Evolutionary conservation across 2,888 invertebrate genomes (phyloP).

Genomic region (Noctua fimbriata): DNA sequence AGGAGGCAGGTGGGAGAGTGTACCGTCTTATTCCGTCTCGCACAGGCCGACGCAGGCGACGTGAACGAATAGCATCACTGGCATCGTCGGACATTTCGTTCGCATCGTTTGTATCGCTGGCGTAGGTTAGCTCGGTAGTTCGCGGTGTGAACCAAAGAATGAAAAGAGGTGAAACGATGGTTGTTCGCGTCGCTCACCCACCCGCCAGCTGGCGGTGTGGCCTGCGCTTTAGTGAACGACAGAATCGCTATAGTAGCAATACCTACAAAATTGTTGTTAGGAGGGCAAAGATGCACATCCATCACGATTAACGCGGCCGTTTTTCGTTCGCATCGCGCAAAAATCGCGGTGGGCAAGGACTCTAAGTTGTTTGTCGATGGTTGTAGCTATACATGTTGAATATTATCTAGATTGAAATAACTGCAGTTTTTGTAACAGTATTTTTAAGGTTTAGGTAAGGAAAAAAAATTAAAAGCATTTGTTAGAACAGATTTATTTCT

Average conservation of each 20-base stretch:
- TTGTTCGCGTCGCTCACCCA: too few species aligned
- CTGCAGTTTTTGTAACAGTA: background rate
- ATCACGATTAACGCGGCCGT: background rate
- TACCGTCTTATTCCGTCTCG: too few species aligned
- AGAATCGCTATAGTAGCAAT: background rate
- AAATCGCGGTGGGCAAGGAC: background rate
- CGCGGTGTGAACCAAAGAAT: too few species aligned
- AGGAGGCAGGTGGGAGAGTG: too few species aligned
- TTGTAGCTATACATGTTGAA: background rate
- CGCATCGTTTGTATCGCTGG: too few species aligned
- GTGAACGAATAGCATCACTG: too few species aligned
- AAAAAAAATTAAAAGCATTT: background rate
- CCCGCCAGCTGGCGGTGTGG: too few species aligned
- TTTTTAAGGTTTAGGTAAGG: background rate
- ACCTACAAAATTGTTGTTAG: background rate
- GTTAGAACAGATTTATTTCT: slow-evolving; percentile 35
- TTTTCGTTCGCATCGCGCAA: background rate
- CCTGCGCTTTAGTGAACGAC: background rate
- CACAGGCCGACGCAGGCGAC: too few species aligned
- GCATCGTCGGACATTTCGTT: too few species aligned
- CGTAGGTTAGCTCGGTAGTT: too few species aligned
- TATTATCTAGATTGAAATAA: background rate
- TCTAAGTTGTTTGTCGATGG: background rate
- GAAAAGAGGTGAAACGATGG: too few species aligned
- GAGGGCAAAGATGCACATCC: background rate